A percentile compares a stretch with the other conserved stretches of the same genome.
Evolutionary conservation across 2,113 vertebrate species (phyloP).

Genomic region (Axis porcinus): DNA sequence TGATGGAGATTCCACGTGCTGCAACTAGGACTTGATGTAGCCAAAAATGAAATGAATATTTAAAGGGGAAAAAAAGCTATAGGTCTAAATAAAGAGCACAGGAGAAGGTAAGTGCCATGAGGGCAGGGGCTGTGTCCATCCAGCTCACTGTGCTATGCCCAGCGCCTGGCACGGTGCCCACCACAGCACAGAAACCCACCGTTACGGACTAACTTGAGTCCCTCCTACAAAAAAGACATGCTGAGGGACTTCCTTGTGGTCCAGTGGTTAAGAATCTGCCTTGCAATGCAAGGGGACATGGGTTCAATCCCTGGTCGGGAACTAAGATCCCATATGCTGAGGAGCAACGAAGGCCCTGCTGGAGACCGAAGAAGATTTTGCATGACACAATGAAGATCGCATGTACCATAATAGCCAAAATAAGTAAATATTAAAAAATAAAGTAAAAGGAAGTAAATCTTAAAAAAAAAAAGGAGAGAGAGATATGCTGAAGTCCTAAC

Average conservation of each 20-base stretch:
- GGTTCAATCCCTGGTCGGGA: not conserved
- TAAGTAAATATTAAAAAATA: not conserved
- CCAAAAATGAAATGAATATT: not conserved
- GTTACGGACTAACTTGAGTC: not conserved
- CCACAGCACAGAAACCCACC: too few relatives aligned
- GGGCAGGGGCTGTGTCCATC: not conserved
- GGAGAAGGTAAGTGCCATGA: not conserved
- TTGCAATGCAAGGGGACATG: not conserved
- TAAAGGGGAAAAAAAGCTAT: not conserved
- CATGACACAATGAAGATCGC: not conserved
- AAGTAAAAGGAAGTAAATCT: not conserved
- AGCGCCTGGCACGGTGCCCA: not conserved
- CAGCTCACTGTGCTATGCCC: not conserved
- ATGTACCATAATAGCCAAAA: not conserved
- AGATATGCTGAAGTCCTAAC: not conserved
- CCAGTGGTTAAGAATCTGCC: not conserved
- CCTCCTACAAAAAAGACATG: not conserved
- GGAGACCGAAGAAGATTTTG: not conserved
- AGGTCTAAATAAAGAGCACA: not conserved
- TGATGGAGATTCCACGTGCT: not conserved
- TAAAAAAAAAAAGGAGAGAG: not conserved
- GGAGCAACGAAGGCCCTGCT: not conserved
- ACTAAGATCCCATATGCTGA: not conserved
- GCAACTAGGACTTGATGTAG: not conserved
- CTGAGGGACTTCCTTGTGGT: not conserved